Conservation (phyloP, 2,888 invertebrate species). For the Platynereis dumerilii region DNA sequence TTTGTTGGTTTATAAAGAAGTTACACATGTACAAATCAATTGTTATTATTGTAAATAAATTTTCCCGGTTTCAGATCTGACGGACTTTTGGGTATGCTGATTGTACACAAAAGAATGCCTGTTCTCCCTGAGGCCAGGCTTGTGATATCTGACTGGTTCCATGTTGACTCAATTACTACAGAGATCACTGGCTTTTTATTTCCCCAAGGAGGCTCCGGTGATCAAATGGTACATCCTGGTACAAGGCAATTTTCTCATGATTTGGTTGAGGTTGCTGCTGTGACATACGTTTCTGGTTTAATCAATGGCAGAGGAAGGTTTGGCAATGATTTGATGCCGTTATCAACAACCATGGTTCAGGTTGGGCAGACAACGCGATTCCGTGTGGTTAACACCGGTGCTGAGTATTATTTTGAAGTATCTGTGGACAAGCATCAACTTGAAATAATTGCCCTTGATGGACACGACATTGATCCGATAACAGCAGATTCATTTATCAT, state of each 20-base stretch:
- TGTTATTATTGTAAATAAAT: too few species aligned
- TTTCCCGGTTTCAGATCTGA: conserved; percentile 19
- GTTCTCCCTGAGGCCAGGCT: neutral
- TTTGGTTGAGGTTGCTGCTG: too few species aligned
- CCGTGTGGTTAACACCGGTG: conserved; percentile 23
- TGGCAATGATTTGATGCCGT: conserved; percentile 14
- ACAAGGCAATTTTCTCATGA: too few species aligned
- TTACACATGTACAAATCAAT: too few species aligned
- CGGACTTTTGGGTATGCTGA: conserved; percentile 30
- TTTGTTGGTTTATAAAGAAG: too few species aligned
- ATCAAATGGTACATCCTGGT: too few species aligned
- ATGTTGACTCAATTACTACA: conserved; percentile 5
- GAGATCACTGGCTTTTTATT: conserved; percentile 9
- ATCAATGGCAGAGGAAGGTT: conserved; percentile 32
- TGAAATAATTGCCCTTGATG: conserved; percentile 29
- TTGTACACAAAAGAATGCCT: conserved; percentile 25
- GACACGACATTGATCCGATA: conserved; percentile 26
- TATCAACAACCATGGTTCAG: conserved; percentile 3
- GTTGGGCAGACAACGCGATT: conserved; percentile 13
- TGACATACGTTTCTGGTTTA: conserved; percentile 10
- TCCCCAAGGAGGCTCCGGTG: neutral
- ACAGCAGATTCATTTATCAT: conserved; percentile 26
- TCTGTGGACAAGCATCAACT: conserved; percentile 30
- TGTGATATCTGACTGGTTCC: conserved; percentile 26
- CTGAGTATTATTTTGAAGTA: conserved; percentile 25